Base-by-base conservation (phyloP, 2,113 vertebrate species). In the Fregetta grallaria region DNA sequence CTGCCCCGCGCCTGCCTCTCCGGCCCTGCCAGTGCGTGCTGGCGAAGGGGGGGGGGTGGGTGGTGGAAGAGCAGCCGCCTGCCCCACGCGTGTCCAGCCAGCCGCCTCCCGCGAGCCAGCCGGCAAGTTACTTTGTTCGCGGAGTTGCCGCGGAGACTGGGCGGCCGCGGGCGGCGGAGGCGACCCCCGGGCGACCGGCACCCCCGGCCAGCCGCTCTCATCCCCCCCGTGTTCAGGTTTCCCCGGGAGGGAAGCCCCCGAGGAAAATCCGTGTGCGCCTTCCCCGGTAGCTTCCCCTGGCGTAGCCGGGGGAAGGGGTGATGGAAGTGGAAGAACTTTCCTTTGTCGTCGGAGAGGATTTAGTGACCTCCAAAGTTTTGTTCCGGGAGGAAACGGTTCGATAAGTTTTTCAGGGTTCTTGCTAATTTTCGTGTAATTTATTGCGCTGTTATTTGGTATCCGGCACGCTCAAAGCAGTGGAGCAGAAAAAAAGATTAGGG, bases 111-210 rank as follows among this genome's bases (percentile, higher is more conserved):
- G 61, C 53, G 19, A 23, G 18, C 86, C 78, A 13, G 66, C 85
- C 63, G 74, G 53, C 27, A 95, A 96, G 92, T 97, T 96, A 97
- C 93, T 97, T 96, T 96, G 92, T 96, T 97, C 36, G 88, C 75
- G 16, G 96, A 96, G 95, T 94, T 96, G 25, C 76, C 15, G 45
- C 71, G 29, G 84, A 78, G 91, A 50, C 71, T 36, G 74, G 47
- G 78, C 73, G 58, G 90, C 78, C 20, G 71, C 34, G 65, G 83
- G 86, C 50, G 63, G 70, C 66, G 38, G 80, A 17, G 86, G 38
- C 21, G 80, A 55, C 2, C n/a, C 62, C 22, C 52, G 34, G n/a
- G 55, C 6, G 5, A 14, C 36, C 25, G 56, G 20, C 32, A 45
- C 12, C 21, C 27, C 21, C 32, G 32, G 50, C 27, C 29, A 20